These are phyloP conservation scores for Ageneiosus marmoratus DNA, from an alignment of 2,113 vertebrate genomes.

Conservation along the genomic window DNA sequence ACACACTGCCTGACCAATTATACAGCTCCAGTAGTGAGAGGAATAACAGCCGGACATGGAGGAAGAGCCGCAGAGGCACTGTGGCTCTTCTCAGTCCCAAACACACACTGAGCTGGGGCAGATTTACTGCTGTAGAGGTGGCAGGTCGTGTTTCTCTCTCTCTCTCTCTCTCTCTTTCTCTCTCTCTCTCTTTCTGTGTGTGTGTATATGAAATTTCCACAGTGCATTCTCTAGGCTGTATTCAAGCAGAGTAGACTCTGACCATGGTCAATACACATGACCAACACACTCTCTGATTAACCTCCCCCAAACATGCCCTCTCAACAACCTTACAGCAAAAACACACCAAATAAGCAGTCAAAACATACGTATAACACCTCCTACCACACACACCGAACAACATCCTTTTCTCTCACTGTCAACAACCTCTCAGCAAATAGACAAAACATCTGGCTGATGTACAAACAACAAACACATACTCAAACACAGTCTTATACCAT, in stretches of 20 bases:
- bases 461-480: background rate
- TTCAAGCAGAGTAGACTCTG: slow-evolving; percentile 1
- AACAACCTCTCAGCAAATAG: background rate
- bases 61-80: slow-evolving; percentile 7
- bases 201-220: slow-evolving; percentile 14
- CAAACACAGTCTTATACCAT: slow-evolving; percentile 3
- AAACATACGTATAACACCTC: background rate
- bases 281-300: too few species aligned
- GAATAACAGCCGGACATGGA: slow-evolving; percentile 26
- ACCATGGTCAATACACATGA: background rate
- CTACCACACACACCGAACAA: background rate
- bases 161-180: too few species aligned
- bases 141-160: slow-evolving; percentile 23
- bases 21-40: background rate
- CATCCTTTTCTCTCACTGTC: background rate
- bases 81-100: slow-evolving; percentile 20
- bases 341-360: background rate
- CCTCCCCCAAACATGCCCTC: slow-evolving; percentile 3
- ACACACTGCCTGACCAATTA: slow-evolving; percentile 18
- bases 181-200: slow-evolving; percentile 11
- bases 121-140: slow-evolving; percentile 49
- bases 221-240: slow-evolving; percentile 22
- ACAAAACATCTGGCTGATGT: too few species aligned
- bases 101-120: slow-evolving; percentile 4
- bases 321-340: background rate